Conservation (phyloP, 2,113 vertebrate species). For the Circaetus cinerascens region DNA sequence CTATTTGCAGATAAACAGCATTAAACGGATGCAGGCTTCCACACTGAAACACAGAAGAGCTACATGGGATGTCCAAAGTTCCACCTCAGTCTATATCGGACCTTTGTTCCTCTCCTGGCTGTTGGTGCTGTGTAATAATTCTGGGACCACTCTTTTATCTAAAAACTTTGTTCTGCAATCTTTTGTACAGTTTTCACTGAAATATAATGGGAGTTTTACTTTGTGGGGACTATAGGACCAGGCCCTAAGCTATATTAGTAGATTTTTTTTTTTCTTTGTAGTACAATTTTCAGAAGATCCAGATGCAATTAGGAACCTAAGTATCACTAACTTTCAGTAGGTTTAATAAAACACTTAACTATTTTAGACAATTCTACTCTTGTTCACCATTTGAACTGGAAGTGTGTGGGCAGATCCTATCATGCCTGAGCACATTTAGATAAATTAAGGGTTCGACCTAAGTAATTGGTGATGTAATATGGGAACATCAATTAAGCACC, state of each 20-base stretch:
- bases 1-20: background rate
- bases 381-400: background rate
- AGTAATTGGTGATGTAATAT: background rate
- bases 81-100: rapidly evolving
- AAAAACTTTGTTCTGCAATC: background rate
- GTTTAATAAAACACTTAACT: background rate
- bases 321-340: background rate
- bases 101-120: background rate
- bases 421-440: background rate
- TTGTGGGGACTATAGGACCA: background rate
- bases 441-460: background rate
- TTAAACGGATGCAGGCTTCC: background rate
- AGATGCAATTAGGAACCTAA: background rate
- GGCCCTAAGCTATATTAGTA: background rate
- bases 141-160: background rate
- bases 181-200: background rate
- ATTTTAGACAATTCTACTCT: background rate
- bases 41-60: background rate
- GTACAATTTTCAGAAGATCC: background rate
- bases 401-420: background rate
- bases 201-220: background rate
- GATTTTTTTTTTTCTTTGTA: background rate
- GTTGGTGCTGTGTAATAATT: background rate
- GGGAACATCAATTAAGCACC: background rate
- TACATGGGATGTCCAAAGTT: background rate